These are phyloP conservation scores for Darevskia nairensis DNA, from an alignment of 2,797 vertebrate species.

Conservation along the genomic window DNA sequence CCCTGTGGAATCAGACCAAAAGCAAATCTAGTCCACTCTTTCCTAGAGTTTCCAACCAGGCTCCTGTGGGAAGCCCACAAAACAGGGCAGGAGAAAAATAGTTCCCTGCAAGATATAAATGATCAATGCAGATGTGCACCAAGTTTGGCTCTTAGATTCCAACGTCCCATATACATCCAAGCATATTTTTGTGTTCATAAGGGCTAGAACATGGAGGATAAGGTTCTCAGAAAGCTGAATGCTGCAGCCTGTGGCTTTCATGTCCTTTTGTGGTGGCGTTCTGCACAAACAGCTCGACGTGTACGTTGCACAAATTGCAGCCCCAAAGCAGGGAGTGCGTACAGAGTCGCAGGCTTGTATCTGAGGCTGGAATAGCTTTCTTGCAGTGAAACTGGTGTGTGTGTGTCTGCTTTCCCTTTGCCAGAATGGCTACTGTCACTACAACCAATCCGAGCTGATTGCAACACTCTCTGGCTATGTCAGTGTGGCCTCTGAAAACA, in stretches of 20 bases:
- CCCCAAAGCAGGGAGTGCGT: background rate
- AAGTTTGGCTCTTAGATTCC: background rate
- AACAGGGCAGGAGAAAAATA: background rate
- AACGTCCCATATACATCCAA: background rate
- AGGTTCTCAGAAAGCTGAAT: background rate
- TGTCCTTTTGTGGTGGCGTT: background rate
- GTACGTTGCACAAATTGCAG: background rate
- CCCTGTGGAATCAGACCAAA: background rate
- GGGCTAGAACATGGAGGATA: background rate
- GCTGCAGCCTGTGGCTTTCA: background rate
- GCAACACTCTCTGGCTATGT: conserved; percentile 76
- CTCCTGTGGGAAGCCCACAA: background rate
- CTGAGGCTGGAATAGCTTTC: background rate
- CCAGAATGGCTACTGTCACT: conserved; percentile 82
- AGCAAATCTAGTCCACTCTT: background rate
- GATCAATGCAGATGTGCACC: background rate
- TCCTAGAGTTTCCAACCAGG: background rate
- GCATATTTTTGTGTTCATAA: background rate
- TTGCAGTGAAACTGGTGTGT: background rate
- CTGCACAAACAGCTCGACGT: background rate
- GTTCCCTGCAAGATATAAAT: background rate
- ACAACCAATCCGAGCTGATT: conserved; percentile 73
- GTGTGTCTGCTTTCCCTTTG: background rate
- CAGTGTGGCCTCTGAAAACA: conserved; percentile 75
- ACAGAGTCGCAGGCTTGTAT: too few relatives aligned